Base-by-base conservation (phyloP, 2,113 vertebrate species). In the Ptilorrhoa leucosticta region DNA sequence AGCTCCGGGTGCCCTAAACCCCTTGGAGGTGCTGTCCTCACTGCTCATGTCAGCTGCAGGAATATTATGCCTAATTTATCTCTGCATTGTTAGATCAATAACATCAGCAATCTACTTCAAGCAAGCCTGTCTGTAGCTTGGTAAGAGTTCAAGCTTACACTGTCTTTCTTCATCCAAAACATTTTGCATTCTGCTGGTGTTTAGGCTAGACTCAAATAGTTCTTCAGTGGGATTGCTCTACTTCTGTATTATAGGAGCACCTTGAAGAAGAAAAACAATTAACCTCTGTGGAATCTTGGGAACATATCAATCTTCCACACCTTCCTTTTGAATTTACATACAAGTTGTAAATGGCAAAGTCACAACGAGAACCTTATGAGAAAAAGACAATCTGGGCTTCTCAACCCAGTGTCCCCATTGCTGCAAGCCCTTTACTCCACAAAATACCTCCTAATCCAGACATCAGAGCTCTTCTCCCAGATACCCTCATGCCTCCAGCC, bases 201-300 rank as follows among this genome's bases (percentile, higher is more conserved):
- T 90, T 47, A 81, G 68, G 58, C 88, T 83, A 86, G 54, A 83
- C 54, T 89, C 65, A 78, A 75, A 83, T 54, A 37, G 48, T 47
- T 92, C 30, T 97, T 86, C 48, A 66, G 54, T n/a, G 27, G 33
- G 26, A 92, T 11, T 83, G 20, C 68, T 94, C 94, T 86, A 45
- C 78, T 97, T 96, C 81, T 93, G 77, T 85, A 82, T 42, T 89
- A 31, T 78, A 92, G 91, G 19, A 96, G 58, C 61, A 94, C 92
- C 89, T 95, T 83, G 66, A 85, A 92, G 73, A 95, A 73, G 84
- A 83, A 96, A 95, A 81, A 54, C 66, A 93, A 96, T 76, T 93
- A 96, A 97, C 94, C 86, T 94, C 82, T 11, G 10, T 89, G 37
- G 79, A 94, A 96, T 80, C 61, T 20, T 37, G 48, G 77, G 57